Base-by-base conservation (phyloP, 2,113 vertebrate genomes). In the Blennius ocellaris region DNA sequence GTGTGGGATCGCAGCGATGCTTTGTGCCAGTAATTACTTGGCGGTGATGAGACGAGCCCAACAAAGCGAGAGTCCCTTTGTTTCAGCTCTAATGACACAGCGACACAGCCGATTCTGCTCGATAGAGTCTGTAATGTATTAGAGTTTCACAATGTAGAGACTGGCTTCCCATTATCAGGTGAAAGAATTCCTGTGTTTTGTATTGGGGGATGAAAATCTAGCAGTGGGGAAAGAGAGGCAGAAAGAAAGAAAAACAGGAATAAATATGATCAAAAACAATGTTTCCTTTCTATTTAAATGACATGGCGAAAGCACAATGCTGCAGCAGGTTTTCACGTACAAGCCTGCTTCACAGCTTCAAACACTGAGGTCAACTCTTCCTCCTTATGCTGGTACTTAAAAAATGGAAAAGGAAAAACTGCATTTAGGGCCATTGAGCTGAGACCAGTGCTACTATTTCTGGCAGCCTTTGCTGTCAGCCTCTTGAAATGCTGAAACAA, bases 11-110 rank as follows among this genome's bases (percentile, higher is more conserved):
- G 56, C 77, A 67, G 69, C 39, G 1, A 55, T 55, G 75, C 52
- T 90, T 80, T 69, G 73, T 84, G 62, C 61, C 56, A 67, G 55
- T 85, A 87, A 85, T 90, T 83, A 85, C 78, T 74, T 83, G 64
- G 55, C 39, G 6, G 57, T 15, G 61, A 71, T 64, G 73, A 86
- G 62, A 81, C n/a, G 65, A 81, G 63, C 61, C 65, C 57, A 73
- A 76, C n/a, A 55, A 86, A 76, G 56, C 61, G 51, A 81, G 50
- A 14, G 72, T 55, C 69, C 17, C 63, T 71, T 80, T 85, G 79
- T 86, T 69, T 74, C 21, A 37, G 65, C 65, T 78, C 79, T 75
- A 62, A 78, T 83, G 72, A 70, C 69, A 76, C 17, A 52, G 73
- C 61, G 44, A 54, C 43, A 48, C 65, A 63, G 36, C 48, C 60